Conservation (phyloP, 2,797 vertebrate species). For the Characodon lateralis region DNA sequence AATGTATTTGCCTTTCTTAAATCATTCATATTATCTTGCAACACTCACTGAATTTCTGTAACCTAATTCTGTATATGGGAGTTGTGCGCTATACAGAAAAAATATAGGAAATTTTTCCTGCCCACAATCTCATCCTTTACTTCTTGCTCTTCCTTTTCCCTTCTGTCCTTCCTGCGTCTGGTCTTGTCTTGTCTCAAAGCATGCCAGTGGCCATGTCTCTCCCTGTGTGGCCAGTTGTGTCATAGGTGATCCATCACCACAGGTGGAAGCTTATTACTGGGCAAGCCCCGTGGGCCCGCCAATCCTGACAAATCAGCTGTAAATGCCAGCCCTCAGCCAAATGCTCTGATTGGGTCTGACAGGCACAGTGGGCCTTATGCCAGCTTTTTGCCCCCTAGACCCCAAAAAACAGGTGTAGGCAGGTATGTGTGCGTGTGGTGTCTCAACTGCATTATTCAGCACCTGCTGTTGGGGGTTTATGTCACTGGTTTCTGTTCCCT, state of each 20-base stretch:
- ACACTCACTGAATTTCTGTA: neutral
- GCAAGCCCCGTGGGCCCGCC: conserved; percentile 66
- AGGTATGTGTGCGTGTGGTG: conserved; percentile 48
- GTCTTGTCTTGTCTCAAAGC: conserved; percentile 63
- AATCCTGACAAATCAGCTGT: conserved; percentile 78
- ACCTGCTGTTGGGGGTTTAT: conserved; percentile 63
- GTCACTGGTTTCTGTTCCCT: conserved; percentile 47
- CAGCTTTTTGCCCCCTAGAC: conserved; percentile 70
- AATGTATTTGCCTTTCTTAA: neutral
- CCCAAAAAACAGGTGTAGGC: conserved; percentile 67
- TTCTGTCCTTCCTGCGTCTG: conserved; percentile 50
- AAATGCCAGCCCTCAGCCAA: conserved; percentile 76
- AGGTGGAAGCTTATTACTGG: conserved; percentile 80
- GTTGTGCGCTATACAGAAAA: conserved; percentile 7
- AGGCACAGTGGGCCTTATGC: conserved; percentile 76
- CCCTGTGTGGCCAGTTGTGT: conserved; percentile 73
- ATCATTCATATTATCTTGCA: neutral
- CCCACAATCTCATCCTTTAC: neutral
- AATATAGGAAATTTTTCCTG: conserved; percentile 4
- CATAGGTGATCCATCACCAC: conserved; percentile 82
- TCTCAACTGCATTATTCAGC: conserved; percentile 66
- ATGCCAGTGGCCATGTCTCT: conserved; percentile 70
- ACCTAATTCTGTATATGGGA: neutral
- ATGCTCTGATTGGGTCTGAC: conserved; percentile 77
- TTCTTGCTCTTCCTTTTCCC: conserved; percentile 4